phyloP scores from a whole-genome alignment of 2,888 invertebrate species.

The Atethmia centrago region DNA sequence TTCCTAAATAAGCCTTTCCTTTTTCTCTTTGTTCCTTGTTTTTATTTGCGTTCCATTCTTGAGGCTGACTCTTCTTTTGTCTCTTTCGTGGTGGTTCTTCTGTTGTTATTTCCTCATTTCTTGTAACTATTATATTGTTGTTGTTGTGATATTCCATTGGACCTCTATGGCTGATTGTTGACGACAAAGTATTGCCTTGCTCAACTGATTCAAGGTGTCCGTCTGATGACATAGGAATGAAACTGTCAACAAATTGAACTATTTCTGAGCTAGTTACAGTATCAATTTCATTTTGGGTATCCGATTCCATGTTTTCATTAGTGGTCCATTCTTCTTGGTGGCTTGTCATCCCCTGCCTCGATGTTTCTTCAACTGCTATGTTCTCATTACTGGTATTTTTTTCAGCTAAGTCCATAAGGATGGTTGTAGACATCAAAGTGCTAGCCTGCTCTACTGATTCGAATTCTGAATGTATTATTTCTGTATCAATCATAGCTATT shows the following conservation, averaged over 20 bases:
- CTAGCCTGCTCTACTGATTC: too few relatives aligned
- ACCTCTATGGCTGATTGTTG: conserved; percentile 1
- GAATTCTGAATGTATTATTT: too few relatives aligned
- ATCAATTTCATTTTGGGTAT: background rate
- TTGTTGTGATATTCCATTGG: background rate
- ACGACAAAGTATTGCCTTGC: background rate
- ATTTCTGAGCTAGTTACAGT: background rate
- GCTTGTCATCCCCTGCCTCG: too few relatives aligned
- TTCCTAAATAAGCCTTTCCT: conserved; percentile 34
- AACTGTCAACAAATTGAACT: conserved; percentile 1
- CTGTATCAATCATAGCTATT: too few relatives aligned
- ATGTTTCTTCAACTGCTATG: too few relatives aligned
- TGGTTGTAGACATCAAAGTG: too few relatives aligned
- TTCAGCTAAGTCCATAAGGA: too few relatives aligned
- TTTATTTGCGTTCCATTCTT: conserved; percentile 21
- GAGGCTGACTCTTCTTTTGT: conserved; percentile 28
- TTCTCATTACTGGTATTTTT: too few relatives aligned
- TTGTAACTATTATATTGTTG: background rate
- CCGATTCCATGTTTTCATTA: conserved; percentile 7
- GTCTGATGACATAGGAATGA: conserved; percentile 1
- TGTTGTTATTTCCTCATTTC: background rate
- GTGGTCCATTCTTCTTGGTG: conserved; percentile 7
- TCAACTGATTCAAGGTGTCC: conserved; percentile 1
- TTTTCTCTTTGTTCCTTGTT: conserved; percentile 14
- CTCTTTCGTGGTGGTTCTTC: conserved; percentile 20